Base-by-base conservation (phyloP, 2,113 vertebrate species). In the Rhagologus leucostigma region DNA sequence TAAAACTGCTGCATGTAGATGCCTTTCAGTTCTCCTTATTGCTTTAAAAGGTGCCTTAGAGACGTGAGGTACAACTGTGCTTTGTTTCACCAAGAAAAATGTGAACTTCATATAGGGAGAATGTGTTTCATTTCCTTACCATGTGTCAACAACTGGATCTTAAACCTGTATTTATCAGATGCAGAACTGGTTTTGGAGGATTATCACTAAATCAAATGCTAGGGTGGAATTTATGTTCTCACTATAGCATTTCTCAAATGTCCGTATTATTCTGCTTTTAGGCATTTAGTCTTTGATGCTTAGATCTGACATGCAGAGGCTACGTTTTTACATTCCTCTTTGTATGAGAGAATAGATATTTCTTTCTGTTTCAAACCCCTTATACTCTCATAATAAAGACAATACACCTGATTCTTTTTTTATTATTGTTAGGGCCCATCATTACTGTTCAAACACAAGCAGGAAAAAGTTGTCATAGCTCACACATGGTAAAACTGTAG, bases 71-170 rank as follows among this genome's bases (percentile, higher is more conserved):
- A 88, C 56, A 90, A 92, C 56, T 9, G 49, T 79, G 90, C 92
- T 95, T 96, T 96, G 90, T 97, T 94, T 94, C 90, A 86, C 83
- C 79, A 73, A 89, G 55, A 96, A 88, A 92, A 97, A 96, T 81
- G 92, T 88, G 88, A 96, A 78, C 73, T 93, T 96, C 92, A 94
- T 96, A 92, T 78, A 62, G n/a, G 83, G 79, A 93, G 93, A 96
- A 96, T 75, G 93, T 95, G 95, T 97, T 97, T 97, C 90, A 96
- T 97, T 97, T 97, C 93, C 96, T 97, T 94, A 90, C 69, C 83
- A 68, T 46, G 76, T 95, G 95, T 96, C 96, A 96, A 94, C 93
- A 94, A 92, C 96, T 94, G 83, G 55, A 68, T 95, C 64, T 91
- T 92, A 84, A 95, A 94, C 76, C 37, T 64, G 42, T 95, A 79